Evolutionary conservation across 2,888 invertebrate species (phyloP).

Genomic region (Anthoptus insignis): DNA sequence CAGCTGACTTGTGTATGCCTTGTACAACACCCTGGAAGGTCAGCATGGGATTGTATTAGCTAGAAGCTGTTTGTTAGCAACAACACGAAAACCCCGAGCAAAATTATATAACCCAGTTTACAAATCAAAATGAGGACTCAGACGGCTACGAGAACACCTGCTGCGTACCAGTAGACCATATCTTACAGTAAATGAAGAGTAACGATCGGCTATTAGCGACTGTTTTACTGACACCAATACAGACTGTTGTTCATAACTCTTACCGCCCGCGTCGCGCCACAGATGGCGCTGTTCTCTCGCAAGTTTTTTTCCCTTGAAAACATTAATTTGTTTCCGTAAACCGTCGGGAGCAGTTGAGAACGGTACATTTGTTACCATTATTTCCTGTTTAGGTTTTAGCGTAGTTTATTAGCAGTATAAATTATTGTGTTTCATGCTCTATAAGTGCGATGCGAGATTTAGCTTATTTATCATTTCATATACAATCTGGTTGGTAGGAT

Average conservation of each 20-base stretch:
- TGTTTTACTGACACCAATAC: conserved; percentile 63
- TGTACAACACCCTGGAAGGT: too few species aligned
- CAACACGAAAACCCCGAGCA: too few species aligned
- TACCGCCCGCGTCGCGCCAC: conserved; percentile 50
- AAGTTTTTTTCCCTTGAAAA: conserved; percentile 8
- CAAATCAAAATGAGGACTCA: conserved; percentile 36
- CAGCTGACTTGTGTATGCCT: too few species aligned
- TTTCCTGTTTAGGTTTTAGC: conserved; percentile 1
- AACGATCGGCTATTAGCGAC: conserved; percentile 64
- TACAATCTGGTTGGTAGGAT: too few species aligned
- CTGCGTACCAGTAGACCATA: conserved; percentile 37
- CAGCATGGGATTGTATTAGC: too few species aligned
- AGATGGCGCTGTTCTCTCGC: conserved; percentile 52
- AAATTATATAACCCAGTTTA: not conserved
- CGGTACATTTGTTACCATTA: conserved; percentile 6
- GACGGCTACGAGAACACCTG: conserved; percentile 45
- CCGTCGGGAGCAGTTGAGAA: conserved; percentile 1
- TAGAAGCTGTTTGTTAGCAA: too few species aligned
- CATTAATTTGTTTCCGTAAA: conserved; percentile 14
- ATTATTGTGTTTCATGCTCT: not conserved
- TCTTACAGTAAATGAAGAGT: conserved; percentile 61
- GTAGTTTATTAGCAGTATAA: not conserved
- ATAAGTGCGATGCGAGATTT: not conserved
- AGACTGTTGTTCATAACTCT: conserved; percentile 64
- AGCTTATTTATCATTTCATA: not conserved